Percentiles rank a stretch among this genome's conserved stretches.
Evolutionary conservation across 2,113 vertebrate species (phyloP).

Genomic region (Chionis minor): DNA sequence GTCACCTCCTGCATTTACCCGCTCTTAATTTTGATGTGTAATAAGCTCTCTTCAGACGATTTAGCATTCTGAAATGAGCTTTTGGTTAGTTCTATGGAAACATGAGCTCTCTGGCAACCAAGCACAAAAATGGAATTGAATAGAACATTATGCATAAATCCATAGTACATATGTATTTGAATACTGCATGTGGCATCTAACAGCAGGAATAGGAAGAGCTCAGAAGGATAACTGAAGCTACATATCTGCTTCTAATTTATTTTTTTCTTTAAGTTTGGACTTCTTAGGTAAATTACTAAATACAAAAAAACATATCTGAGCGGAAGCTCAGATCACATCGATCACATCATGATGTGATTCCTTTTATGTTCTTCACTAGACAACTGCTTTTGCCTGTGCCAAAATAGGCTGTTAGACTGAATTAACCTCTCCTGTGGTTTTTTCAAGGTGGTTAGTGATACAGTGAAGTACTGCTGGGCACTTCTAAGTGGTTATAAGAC

Average conservation of each 20-base stretch:
- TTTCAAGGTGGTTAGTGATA: background rate
- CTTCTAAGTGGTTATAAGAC: background rate
- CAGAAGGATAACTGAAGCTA: background rate
- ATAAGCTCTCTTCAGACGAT: background rate
- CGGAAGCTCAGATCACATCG: background rate
- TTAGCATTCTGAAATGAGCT: background rate
- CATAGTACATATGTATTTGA: background rate
- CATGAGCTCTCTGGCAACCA: background rate
- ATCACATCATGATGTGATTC: background rate
- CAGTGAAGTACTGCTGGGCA: background rate
- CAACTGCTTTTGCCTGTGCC: background rate
- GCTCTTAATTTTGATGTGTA: background rate
- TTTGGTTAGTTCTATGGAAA: background rate
- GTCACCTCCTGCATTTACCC: background rate
- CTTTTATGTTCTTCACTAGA: background rate
- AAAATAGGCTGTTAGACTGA: background rate
- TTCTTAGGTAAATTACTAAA: background rate
- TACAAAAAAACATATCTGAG: background rate
- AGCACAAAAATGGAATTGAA: background rate
- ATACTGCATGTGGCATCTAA: background rate
- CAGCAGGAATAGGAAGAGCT: background rate
- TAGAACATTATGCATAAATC: background rate
- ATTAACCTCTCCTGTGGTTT: background rate
- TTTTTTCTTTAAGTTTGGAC: background rate
- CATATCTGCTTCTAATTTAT: background rate